Base-by-base conservation (phyloP, 2,797 vertebrate species). In the Peromyscus aztecus region DNA sequence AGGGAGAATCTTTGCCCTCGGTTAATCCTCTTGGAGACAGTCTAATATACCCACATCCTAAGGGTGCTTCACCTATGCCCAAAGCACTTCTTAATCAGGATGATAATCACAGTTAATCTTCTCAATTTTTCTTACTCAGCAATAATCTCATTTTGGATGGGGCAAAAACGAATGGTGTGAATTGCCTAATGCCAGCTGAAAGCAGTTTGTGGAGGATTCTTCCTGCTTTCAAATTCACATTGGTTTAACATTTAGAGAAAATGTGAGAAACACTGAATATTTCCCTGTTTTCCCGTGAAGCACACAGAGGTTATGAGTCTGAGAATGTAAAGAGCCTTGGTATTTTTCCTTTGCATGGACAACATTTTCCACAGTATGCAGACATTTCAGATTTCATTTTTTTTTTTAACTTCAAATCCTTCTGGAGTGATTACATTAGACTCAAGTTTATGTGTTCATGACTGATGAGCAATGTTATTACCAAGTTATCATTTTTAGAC, bases 391-490 rank as follows among this genome's bases (percentile, higher is more conserved):
- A 91, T 67, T 76, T 90, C 55, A 40, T 31, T 87, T 94, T 37
- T 89, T 81, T 91, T 82, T 69, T 19, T 19, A 71, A 23, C 73
- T 69, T 75, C 73, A 63, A 92, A 96, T 57, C 7, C 69, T 69
- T 84, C 57, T 31, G 34, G 95, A 80, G 37, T 94, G 63, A 92
- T 88, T 87, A 63, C 34, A 65, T 82, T 57, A 89, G 75, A 69
- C 17, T 86, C 77, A 85, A 73, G 17, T 37, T 75, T 92, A 90
- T n/a, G 37, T 86, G 61, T 23, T 85, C 34, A 84, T 34, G 76
- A 94, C 6, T 95, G 91, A 84, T 92, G 37, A 90, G 57, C 24
- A 93, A 86, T 78, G 43, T 75, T 80, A 85, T 16, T 31, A 1
- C 55, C 91, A 43, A 76, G 14, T 17, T 86, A 86, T 78, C 43